Evolutionary conservation across 2,113 vertebrate genomes (phyloP).

Genomic region (Perca fluviatilis): DNA sequence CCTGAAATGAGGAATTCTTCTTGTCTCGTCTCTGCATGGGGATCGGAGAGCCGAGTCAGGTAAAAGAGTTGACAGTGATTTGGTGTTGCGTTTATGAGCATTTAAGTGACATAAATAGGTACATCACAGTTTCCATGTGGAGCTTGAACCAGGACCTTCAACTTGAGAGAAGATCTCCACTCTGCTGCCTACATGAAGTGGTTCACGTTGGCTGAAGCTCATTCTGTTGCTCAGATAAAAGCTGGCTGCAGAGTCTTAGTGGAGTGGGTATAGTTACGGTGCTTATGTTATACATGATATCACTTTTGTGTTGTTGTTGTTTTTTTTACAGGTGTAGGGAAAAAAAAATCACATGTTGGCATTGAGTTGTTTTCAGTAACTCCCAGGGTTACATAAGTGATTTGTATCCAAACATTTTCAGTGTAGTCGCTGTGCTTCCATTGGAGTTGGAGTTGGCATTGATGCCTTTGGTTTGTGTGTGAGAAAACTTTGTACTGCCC

Average conservation of each 20-base stretch:
- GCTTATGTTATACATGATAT: not conserved
- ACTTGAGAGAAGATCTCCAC: constrained; percentile 13
- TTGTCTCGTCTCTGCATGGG: not conserved
- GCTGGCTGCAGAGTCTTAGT: not conserved
- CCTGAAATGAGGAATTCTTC: not conserved
- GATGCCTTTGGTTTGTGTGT: not conserved
- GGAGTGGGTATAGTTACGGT: not conserved
- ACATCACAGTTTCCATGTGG: constrained; percentile 19
- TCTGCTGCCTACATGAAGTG: not conserved
- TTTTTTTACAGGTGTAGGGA: not conserved
- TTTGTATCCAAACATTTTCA: not conserved
- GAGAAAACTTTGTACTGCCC: not conserved
- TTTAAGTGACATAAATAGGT: not conserved
- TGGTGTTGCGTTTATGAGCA: not conserved
- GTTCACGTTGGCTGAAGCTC: constrained; percentile 14
- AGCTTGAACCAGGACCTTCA: constrained; percentile 10
- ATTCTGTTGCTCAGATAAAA: constrained; percentile 4
- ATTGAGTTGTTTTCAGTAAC: constrained; percentile 5
- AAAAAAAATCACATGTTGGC: not conserved
- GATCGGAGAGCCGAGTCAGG: not conserved
- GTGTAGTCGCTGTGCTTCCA: not conserved
- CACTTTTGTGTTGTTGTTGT: no score
- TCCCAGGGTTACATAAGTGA: not conserved
- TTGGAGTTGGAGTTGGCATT: not conserved
- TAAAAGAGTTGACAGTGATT: not conserved